Evolutionary conservation across 1,140 invertebrate genomes (phyloP).

Genomic region (Pectinophora gossypiella): DNA sequence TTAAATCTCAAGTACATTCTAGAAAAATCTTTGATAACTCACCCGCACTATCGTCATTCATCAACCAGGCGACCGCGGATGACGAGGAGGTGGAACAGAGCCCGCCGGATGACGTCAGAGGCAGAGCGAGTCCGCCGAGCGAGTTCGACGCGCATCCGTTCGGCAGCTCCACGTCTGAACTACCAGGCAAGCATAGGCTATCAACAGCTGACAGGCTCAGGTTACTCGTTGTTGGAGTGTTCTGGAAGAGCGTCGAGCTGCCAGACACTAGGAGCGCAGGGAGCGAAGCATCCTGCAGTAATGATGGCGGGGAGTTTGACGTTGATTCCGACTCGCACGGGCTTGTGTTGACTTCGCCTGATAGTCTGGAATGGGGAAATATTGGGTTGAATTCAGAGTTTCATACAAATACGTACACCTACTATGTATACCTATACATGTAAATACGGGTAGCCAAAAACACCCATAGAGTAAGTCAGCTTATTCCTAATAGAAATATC

Average conservation of each 20-base stretch:
- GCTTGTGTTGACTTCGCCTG: slow-evolving; percentile 57
- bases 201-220: slow-evolving; percentile 44
- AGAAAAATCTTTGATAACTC: too few species aligned
- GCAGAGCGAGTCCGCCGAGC: slow-evolving; percentile 47
- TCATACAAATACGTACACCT: too few species aligned
- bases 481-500: too few species aligned
- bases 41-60: slow-evolving; percentile 71
- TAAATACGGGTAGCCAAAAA: too few species aligned
- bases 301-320: slow-evolving; percentile 58
- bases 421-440: too few species aligned
- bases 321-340: slow-evolving; percentile 67
- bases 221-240: slow-evolving; percentile 40
- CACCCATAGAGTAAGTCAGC: too few species aligned
- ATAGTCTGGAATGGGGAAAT: slow-evolving; percentile 52
- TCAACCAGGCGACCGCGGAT: slow-evolving; percentile 67
- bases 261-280: slow-evolving; percentile 66
- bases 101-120: slow-evolving; percentile 50
- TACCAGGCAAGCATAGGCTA: slow-evolving; percentile 51
- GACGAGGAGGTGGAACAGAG: slow-evolving; percentile 62
- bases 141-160: slow-evolving; percentile 57
- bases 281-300: slow-evolving; percentile 62
- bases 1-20: too few species aligned
- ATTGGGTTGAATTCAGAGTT: too few species aligned
- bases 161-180: slow-evolving; percentile 44
- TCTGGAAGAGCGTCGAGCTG: slow-evolving; percentile 57